These are phyloP conservation scores for Torymus auratus DNA, from an alignment of 2,888 invertebrate species.

Conservation along the genomic window DNA sequence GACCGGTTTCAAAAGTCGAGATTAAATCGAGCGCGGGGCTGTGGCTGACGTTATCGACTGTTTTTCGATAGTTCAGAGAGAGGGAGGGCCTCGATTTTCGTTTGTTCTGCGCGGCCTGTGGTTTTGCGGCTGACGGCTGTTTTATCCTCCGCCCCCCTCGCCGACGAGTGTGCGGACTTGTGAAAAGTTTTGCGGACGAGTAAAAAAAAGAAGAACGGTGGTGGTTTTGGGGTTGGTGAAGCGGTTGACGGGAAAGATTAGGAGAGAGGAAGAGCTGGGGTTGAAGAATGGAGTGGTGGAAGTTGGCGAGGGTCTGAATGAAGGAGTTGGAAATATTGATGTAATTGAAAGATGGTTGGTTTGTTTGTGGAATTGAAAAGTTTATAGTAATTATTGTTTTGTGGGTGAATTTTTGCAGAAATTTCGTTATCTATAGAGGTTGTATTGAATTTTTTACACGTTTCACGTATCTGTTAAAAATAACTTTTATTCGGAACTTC, in stretches of 20 bases:
- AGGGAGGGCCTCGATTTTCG: conserved; percentile 57
- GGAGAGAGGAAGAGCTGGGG: conserved; percentile 21
- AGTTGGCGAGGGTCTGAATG: background rate
- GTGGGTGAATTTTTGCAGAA: too few species aligned
- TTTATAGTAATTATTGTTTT: too few species aligned
- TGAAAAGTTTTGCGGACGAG: background rate
- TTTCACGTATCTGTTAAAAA: too few species aligned
- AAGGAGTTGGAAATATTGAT: conserved; percentile 8
- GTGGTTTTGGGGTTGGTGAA: too few species aligned
- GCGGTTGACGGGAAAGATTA: conserved; percentile 13
- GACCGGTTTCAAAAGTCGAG: conserved; percentile 61
- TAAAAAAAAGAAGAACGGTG: too few species aligned
- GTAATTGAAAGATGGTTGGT: too few species aligned
- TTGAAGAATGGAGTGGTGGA: background rate
- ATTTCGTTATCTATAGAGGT: too few species aligned
- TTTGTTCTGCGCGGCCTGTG: conserved; percentile 59
- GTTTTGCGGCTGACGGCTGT: conserved; percentile 52
- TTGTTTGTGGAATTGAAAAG: too few species aligned
- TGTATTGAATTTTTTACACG: too few species aligned
- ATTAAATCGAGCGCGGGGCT: conserved; percentile 62
- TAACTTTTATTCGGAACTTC: too few species aligned
- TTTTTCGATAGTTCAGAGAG: conserved; percentile 59
- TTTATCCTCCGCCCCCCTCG: background rate
- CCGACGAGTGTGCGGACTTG: background rate
- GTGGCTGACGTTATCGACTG: conserved; percentile 67